Evolutionary conservation across 92 coral and sea anemone genomes (phyloP).

Genomic region (Muricea muricata): DNA sequence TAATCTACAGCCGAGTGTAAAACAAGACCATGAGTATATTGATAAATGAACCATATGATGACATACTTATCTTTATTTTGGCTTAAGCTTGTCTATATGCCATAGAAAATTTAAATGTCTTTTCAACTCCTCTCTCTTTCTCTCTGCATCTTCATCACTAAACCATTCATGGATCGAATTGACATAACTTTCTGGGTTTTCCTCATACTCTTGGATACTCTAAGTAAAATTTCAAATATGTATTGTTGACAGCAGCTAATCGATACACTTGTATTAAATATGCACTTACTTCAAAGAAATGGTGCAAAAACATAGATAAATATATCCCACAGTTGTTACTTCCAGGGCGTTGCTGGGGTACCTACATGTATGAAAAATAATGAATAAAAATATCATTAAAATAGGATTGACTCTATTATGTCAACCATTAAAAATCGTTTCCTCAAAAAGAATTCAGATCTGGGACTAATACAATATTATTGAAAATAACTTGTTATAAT

Average conservation of each 20-base stretch:
- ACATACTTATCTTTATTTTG: too few species aligned
- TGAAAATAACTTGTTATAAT: too few species aligned
- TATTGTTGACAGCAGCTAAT: background rate
- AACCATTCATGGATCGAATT: slow-evolving; percentile 59
- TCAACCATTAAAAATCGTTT: too few species aligned
- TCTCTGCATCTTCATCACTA: slow-evolving; percentile 56
- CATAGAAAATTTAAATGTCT: background rate
- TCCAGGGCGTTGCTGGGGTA: slow-evolving; percentile 27
- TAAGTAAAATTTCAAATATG: background rate
- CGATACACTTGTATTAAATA: too few species aligned
- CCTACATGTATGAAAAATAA: too few species aligned
- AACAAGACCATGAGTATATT: slow-evolving; percentile 29
- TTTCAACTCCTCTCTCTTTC: slow-evolving; percentile 22
- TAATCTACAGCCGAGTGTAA: slow-evolving; percentile 65
- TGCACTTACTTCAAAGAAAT: slow-evolving; percentile 2
- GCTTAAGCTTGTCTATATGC: background rate
- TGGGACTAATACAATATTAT: too few species aligned
- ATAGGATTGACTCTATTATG: too few species aligned
- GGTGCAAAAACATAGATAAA: slow-evolving; percentile 32
- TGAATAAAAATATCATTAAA: too few species aligned
- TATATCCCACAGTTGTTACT: slow-evolving; percentile 22
- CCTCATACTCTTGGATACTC: slow-evolving; percentile 54
- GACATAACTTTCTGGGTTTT: slow-evolving; percentile 54
- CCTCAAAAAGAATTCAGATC: too few species aligned
- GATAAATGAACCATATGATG: background rate